Conservation (phyloP, 2,888 invertebrate genomes). For the Argyresthia albistria region DNA sequence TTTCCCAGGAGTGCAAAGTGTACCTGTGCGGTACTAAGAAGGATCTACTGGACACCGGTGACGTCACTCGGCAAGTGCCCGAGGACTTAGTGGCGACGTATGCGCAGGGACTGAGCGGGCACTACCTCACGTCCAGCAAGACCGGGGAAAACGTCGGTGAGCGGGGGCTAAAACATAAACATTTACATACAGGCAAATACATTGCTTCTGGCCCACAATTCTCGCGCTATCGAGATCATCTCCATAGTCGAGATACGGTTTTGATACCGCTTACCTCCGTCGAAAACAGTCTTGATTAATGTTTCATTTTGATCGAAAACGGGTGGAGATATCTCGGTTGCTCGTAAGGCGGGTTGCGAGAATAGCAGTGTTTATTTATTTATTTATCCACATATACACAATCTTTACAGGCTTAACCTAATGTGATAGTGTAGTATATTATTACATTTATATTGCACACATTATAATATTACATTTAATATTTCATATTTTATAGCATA, state of each 20-base stretch:
- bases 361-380: too few species aligned
- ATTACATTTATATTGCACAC: too few species aligned
- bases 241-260: too few species aligned
- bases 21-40: conserved; percentile 81
- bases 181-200: neutral
- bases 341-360: too few species aligned
- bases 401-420: too few species aligned
- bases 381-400: too few species aligned
- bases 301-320: neutral
- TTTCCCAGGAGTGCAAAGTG: conserved; percentile 73
- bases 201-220: too few species aligned
- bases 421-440: too few species aligned
- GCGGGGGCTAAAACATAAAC: conserved; percentile 14
- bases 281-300: neutral
- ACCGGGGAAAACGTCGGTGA: conserved; percentile 77
- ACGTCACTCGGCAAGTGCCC: conserved; percentile 41
- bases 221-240: too few species aligned
- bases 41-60: conserved; percentile 50
- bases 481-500: too few species aligned
- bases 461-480: too few species aligned
- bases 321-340: neutral
- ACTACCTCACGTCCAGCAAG: conserved; percentile 76
- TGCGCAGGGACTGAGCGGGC: conserved; percentile 70
- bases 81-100: conserved; percentile 66
- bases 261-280: too few species aligned